Conservation (phyloP, 1,140 invertebrate species). For the Drosophila watanabei region DNA sequence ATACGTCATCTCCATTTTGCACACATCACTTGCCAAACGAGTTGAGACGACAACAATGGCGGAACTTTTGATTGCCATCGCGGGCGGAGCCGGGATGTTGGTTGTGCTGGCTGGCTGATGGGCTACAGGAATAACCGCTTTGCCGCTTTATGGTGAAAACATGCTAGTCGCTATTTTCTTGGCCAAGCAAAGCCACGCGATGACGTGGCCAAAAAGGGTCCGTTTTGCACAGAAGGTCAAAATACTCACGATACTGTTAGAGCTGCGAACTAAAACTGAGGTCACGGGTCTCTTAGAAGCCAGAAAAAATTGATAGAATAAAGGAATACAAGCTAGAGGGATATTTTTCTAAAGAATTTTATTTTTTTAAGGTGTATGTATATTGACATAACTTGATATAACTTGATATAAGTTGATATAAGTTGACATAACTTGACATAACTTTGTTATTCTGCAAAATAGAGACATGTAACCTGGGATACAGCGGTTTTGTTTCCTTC, state of each 20-base stretch:
- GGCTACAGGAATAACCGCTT: conserved; percentile 45
- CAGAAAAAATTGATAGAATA: not conserved
- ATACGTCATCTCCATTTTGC: conserved; percentile 61
- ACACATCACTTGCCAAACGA: conserved; percentile 47
- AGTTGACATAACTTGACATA: not conserved
- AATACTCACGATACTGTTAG: conserved; percentile 14
- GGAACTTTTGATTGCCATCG: conserved; percentile 49
- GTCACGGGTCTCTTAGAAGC: not conserved
- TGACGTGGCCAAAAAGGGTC: conserved; percentile 53
- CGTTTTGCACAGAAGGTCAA: conserved; percentile 58
- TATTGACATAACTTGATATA: no score
- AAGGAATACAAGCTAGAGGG: not conserved
- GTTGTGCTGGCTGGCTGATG: conserved; percentile 5
- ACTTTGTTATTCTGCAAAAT: not conserved
- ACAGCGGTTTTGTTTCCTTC: no score
- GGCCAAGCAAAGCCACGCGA: conserved; percentile 36
- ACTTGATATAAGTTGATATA: no score
- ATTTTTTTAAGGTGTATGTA: not conserved
- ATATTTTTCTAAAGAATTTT: not conserved
- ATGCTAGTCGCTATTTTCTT: conserved; percentile 42
- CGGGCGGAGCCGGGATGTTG: not conserved
- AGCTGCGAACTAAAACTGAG: not conserved
- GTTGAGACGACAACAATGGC: conserved; percentile 36
- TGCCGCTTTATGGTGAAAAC: conserved; percentile 42
- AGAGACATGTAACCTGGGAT: not conserved